Evolutionary conservation across 2,113 vertebrate genomes (phyloP).

Genomic region (Empidonax traillii): DNA sequence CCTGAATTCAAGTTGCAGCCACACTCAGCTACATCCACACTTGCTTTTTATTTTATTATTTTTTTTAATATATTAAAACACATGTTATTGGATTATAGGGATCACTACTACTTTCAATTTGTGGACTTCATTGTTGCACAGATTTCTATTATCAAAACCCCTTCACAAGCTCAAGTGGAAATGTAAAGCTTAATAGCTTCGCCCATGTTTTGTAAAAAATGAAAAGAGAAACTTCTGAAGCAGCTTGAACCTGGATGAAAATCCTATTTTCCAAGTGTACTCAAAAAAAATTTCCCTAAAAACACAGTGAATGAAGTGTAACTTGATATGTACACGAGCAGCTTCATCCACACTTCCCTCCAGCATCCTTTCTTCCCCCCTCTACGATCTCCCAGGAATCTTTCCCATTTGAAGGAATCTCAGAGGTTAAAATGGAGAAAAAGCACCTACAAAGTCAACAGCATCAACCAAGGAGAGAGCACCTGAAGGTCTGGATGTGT

Average conservation of each 20-base stretch:
- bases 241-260: constrained; percentile 2
- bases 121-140: constrained; percentile 7
- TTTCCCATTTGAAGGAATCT: neutral
- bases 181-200: neutral
- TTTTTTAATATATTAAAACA: constrained; percentile 10
- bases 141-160: constrained; percentile 42
- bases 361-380: rapidly evolving
- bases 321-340: neutral
- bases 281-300: neutral
- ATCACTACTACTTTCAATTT: constrained; percentile 52
- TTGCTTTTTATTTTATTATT: neutral
- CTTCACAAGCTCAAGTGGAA: constrained; percentile 15
- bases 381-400: neutral
- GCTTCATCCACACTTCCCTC: neutral
- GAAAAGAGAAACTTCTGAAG: constrained; percentile 21
- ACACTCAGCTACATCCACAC: neutral
- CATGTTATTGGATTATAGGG: constrained; percentile 43
- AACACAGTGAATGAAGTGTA: neutral
- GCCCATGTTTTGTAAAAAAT: neutral
- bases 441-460: neutral
- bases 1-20: neutral
- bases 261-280: neutral
- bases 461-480: neutral
- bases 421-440: neutral
- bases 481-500: too few species aligned